Base-by-base conservation (phyloP, 2,113 vertebrate species). In the rat (Rattus norvegicus) region DNA sequence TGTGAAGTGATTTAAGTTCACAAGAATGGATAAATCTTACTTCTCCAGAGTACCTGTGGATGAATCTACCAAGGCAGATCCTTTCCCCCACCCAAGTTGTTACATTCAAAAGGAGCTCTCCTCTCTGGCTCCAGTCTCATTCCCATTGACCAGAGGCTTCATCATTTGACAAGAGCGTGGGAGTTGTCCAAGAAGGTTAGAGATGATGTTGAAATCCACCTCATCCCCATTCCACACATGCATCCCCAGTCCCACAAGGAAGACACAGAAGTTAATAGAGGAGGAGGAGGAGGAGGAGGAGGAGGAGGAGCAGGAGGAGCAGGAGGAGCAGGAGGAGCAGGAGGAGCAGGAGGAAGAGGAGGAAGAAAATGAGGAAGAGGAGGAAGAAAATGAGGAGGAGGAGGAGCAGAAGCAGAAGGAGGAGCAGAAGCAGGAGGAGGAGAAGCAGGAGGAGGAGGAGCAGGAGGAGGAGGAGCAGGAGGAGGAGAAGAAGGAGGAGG, bases 201-300 rank as follows among this genome's bases (percentile, higher is more conserved):
- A 99, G 99, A 98, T 97, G 98, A 98, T 96, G 97, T 96, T 97
- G 98, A 99, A 99, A 99, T 99, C 98, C 99, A 99, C 99, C 98
- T 99, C 36, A 14, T 98, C 97, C 19, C 9, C 98, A 98, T 99
- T 98, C 98, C 98, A 98, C n/a, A 43, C 13, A 30, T 5, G 12
- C 5, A 39, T 24, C 86, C 17, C 26, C 98, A 98, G 98, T 97
- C 98, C 98, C 98, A 98, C 99, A 98, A 98, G 98, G 97, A 49
- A 98, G 98, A 97, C 98, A 97, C 97, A 97, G 99, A 98, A 98
- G 90, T 98, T 96, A 95, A 94, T 98, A 49, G 97, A 98, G 97
- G 39, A 85, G 3, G 26, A 63, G 96, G 97, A 95, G 81, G 17
- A 97, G 92, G 95, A 17, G 36, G 98, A 98, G 98, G 98, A 9